Conservation (phyloP, 2,888 invertebrate species). For the Schrankia costaestrigalis region DNA sequence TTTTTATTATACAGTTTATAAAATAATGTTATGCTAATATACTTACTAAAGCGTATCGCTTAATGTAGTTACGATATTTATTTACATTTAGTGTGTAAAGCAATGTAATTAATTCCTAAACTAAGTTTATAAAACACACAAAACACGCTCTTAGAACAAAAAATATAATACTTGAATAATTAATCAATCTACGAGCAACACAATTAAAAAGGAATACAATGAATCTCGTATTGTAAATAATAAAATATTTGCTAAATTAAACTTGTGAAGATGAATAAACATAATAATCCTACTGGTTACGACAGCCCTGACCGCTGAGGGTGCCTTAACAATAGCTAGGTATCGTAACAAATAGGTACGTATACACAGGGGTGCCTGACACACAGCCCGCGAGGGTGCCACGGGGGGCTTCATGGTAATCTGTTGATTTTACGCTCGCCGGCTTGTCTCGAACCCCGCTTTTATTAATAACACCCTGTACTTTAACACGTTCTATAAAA, state of each 20-base stretch:
- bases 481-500: slow-evolving; percentile 68
- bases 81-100: no score
- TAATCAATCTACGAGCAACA: no score
- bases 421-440: slow-evolving; percentile 79
- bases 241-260: slow-evolving; percentile 31
- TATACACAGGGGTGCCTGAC: slow-evolving; percentile 61
- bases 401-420: slow-evolving; percentile 68
- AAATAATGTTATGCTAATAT: no score
- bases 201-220: slow-evolving; percentile 1
- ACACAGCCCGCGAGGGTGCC: slow-evolving; percentile 46
- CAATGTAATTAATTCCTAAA: no score
- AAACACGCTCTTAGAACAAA: no score
- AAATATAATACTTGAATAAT: no score
- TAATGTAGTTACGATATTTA: no score
- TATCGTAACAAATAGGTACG: slow-evolving; percentile 72
- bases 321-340: slow-evolving; percentile 60
- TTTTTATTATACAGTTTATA: no score
- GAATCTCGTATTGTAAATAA: no score
- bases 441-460: slow-evolving; percentile 60
- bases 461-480: slow-evolving; percentile 69
- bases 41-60: no score
- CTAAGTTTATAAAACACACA: no score
- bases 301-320: slow-evolving; percentile 65
- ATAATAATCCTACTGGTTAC: slow-evolving; percentile 38
- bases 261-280: slow-evolving; percentile 24